Evolutionary conservation across 1,140 invertebrate genomes (phyloP).

Genomic region (Gonioctena quinquepunctata): DNA sequence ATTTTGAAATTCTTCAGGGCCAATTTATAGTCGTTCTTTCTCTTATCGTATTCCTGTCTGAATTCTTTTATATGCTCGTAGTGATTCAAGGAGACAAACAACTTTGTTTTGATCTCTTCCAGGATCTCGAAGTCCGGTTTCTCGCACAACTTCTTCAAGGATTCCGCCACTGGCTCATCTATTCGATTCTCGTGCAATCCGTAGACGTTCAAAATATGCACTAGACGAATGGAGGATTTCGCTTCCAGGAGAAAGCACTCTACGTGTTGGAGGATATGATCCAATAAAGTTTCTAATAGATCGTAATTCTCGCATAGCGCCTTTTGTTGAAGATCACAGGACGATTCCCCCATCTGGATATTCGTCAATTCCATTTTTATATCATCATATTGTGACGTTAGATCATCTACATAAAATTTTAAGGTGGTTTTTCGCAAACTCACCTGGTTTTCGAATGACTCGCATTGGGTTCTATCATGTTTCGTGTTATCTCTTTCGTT

Average conservation of each 20-base stretch:
- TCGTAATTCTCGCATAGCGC: conserved; percentile 28
- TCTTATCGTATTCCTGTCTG: conserved; percentile 31
- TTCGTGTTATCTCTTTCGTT: not conserved
- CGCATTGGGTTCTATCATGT: not conserved
- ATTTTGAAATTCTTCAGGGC: conserved; percentile 50
- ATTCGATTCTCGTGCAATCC: conserved; percentile 25
- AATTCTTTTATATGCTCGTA: conserved; percentile 30
- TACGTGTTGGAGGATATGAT: conserved; percentile 36
- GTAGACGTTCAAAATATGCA: conserved; percentile 27
- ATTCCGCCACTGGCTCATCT: conserved; percentile 22
- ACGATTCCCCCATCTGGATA: conserved; percentile 32
- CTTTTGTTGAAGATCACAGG: conserved; percentile 26
- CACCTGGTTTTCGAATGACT: not conserved
- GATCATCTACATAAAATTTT: not conserved
- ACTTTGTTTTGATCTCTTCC: conserved; percentile 35
- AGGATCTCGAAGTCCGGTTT: conserved; percentile 22
- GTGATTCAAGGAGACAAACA: conserved; percentile 27
- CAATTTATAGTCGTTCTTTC: conserved; percentile 42
- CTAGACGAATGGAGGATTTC: conserved; percentile 31
- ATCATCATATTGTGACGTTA: conserved; percentile 26
- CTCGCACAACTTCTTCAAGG: conserved; percentile 28
- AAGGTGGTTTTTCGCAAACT: conserved; percentile 5
- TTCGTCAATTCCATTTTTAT: conserved; percentile 30
- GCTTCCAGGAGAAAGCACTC: conserved; percentile 38
- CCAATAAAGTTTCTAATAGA: conserved; percentile 31